Evolutionary conservation across 2,888 invertebrate genomes (phyloP).

Genomic region (Odontocolon sp.): DNA sequence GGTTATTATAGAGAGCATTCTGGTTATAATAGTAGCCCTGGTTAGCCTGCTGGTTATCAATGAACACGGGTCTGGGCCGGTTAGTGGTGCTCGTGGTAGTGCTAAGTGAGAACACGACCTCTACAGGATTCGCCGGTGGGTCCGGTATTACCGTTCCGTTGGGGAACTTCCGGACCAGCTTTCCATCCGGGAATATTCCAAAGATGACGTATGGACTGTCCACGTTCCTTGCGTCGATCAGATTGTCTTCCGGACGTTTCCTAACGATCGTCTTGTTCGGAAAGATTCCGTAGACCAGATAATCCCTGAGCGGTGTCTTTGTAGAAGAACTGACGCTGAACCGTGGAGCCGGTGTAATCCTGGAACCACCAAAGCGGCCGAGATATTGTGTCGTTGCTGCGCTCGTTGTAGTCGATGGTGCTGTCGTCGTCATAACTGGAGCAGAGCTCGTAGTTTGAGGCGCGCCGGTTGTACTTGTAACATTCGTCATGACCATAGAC

Average conservation of each 20-base stretch:
- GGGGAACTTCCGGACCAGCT: constrained; percentile 89
- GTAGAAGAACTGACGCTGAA: constrained; percentile 74
- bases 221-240: constrained; percentile 86
- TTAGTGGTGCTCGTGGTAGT: constrained; percentile 77
- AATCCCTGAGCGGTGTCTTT: constrained; percentile 84
- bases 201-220: constrained; percentile 88
- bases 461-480: constrained; percentile 70
- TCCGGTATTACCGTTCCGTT: constrained; percentile 91
- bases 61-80: constrained; percentile 69
- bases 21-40: constrained; percentile 70
- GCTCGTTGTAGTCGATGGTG: constrained; percentile 75
- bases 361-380: constrained; percentile 73
- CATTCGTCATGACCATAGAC: constrained; percentile 59
- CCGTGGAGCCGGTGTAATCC: constrained; percentile 74
- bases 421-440: constrained; percentile 79
- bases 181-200: constrained; percentile 90
- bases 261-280: constrained; percentile 91
- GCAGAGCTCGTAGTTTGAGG: constrained; percentile 79
- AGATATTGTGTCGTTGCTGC: constrained; percentile 64
- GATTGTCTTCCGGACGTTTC: constrained; percentile 87
- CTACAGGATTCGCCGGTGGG: constrained; percentile 78
- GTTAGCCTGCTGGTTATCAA: constrained; percentile 65
- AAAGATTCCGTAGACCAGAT: constrained; percentile 88
- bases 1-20: constrained; percentile 73
- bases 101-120: constrained; percentile 79